Conservation (phyloP, 2,888 invertebrate genomes). For the Omphaloscelis lunosa region DNA sequence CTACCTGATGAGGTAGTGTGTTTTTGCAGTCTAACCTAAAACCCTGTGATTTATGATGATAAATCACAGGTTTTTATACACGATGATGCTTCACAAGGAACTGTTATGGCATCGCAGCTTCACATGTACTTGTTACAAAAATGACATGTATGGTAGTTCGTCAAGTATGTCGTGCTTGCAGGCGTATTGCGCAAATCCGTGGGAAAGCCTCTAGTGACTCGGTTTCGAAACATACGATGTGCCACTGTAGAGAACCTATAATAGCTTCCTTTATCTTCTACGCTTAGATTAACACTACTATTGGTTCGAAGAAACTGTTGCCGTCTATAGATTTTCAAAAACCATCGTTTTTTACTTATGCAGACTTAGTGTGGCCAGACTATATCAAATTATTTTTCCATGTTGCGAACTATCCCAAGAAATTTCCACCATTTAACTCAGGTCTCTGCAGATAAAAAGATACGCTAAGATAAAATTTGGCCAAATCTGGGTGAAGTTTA, state of each 20-base stretch:
- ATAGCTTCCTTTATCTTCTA: conserved; percentile 75
- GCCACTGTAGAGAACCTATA: conserved; percentile 72
- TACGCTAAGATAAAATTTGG: conserved; percentile 83
- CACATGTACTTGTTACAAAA: conserved; percentile 50
- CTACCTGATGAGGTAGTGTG: too few species aligned
- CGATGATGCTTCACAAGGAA: conserved; percentile 9
- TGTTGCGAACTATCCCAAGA: conserved; percentile 41
- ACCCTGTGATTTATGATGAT: background rate
- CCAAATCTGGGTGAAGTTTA: conserved; percentile 77
- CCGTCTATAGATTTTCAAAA: too few species aligned
- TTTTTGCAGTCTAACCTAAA: too few species aligned
- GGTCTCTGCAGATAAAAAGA: too few species aligned
- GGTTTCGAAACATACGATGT: conserved; percentile 71
- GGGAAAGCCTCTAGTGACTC: conserved; percentile 67
- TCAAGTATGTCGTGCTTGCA: conserved; percentile 43
- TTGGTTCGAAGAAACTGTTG: background rate
- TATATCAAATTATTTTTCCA: conserved; percentile 28
- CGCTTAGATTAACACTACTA: conserved; percentile 45
- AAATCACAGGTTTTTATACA: conserved; percentile 12
- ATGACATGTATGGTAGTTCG: conserved; percentile 54
- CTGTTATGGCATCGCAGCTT: conserved; percentile 10
- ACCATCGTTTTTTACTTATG: too few species aligned
- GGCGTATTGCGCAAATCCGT: conserved; percentile 70
- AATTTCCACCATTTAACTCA: conserved; percentile 4
- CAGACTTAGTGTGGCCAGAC: too few species aligned